Percentiles rank a stretch among this genome's conserved stretches.
Conservation (phyloP, 2,797 vertebrate species). For the Lophotriccus pileatus region DNA sequence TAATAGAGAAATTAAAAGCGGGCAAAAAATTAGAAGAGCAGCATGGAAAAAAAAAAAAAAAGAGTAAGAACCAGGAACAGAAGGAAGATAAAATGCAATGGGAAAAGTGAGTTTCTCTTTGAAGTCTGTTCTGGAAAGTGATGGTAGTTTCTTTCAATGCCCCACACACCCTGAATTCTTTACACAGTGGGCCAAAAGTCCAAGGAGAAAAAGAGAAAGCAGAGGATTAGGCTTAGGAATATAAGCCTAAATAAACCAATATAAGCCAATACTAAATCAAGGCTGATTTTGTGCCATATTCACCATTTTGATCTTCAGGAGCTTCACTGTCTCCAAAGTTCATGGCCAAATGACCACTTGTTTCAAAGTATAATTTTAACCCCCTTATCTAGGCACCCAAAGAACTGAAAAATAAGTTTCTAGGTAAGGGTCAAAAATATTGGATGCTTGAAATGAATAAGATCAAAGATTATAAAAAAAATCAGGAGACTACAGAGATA, state of each 20-base stretch:
- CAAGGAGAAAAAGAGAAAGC: not conserved
- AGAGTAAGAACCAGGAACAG: not conserved
- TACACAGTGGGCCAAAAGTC: not conserved
- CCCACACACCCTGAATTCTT: not conserved
- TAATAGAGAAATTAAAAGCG: constrained; percentile 71
- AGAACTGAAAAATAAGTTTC: not conserved
- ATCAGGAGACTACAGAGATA: not conserved
- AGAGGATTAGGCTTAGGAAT: not conserved
- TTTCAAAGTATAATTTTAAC: not conserved
- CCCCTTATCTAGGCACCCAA: not conserved
- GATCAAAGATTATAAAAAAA: not conserved
- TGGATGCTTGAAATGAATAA: not conserved
- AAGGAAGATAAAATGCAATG: not conserved
- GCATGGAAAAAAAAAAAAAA: not conserved
- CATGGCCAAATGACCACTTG: not conserved
- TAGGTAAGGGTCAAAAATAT: not conserved
- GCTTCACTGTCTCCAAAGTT: not conserved
- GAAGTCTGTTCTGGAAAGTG: not conserved
- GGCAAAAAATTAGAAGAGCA: not conserved
- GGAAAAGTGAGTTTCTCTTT: not conserved
- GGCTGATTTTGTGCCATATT: not conserved
- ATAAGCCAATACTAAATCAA: not conserved
- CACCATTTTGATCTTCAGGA: not conserved
- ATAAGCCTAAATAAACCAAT: no score
- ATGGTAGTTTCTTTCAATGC: not conserved